Percentiles rank a stretch among this genome's conserved stretches.
phyloP scores from a whole-genome alignment of 2,888 invertebrate species.

The Clostera curtula region DNA sequence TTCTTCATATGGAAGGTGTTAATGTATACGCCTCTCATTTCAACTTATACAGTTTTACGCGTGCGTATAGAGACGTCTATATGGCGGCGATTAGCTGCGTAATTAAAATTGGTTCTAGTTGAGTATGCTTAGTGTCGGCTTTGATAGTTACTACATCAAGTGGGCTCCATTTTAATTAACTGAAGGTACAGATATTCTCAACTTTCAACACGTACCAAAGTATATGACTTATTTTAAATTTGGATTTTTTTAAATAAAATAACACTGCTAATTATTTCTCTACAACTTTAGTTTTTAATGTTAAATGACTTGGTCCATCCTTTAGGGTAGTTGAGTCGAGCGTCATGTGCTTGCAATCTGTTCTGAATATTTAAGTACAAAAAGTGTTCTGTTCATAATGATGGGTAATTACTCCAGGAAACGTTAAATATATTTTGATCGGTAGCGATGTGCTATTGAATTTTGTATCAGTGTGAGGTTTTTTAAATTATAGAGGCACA shows the following conservation, averaged over 20 bases:
- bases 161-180: slow-evolving; percentile 49
- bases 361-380: slow-evolving; percentile 9
- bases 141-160: slow-evolving; percentile 46
- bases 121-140: slow-evolving; percentile 58
- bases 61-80: slow-evolving; percentile 35
- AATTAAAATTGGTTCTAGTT: slow-evolving; percentile 58
- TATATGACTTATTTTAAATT: too few species aligned
- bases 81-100: slow-evolving; percentile 37
- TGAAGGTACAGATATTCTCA: slow-evolving; percentile 38
- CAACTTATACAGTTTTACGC: slow-evolving; percentile 19
- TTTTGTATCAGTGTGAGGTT: slow-evolving; percentile 35
- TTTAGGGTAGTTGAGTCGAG: slow-evolving; percentile 7
- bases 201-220: slow-evolving; percentile 39
- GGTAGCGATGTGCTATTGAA: slow-evolving; percentile 21
- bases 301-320: slow-evolving; percentile 10
- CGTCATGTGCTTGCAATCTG: slow-evolving; percentile 7
- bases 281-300: slow-evolving; percentile 10
- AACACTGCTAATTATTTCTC: too few species aligned
- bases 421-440: slow-evolving; percentile 25
- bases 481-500: slow-evolving; percentile 45
- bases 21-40: slow-evolving; percentile 59
- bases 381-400: slow-evolving; percentile 3
- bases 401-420: slow-evolving; percentile 3
- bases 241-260: too few species aligned
- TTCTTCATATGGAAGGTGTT: slow-evolving; percentile 55